Conservation (phyloP, 2,888 invertebrate species). For the Exocentrus adspersus region DNA sequence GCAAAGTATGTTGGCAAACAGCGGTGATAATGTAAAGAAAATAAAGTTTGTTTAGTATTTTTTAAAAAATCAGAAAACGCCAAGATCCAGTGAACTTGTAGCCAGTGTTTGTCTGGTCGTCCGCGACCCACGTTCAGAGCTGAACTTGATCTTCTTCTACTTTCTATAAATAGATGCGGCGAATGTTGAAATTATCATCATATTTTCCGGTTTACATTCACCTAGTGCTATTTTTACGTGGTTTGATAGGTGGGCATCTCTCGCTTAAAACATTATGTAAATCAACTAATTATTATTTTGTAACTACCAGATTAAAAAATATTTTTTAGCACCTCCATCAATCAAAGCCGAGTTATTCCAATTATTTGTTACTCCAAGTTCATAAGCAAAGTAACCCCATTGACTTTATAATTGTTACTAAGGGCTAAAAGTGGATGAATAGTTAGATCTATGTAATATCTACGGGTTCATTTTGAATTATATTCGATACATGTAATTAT, state of each 20-base stretch:
- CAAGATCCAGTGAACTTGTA: slow-evolving; percentile 26
- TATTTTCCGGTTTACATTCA: slow-evolving; percentile 15
- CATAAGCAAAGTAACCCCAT: too few relatives aligned
- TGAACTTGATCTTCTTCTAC: slow-evolving; percentile 27
- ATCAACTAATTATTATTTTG: background rate
- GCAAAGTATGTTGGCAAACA: slow-evolving; percentile 63
- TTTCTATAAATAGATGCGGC: slow-evolving; percentile 21
- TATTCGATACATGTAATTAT: too few relatives aligned
- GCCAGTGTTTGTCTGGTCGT: slow-evolving; percentile 20
- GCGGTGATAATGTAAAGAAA: slow-evolving; percentile 51
- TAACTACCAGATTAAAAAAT: background rate
- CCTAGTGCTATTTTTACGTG: background rate
- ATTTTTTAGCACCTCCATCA: background rate
- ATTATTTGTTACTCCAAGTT: too few relatives aligned
- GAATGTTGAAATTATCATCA: slow-evolving; percentile 1
- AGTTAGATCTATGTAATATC: too few relatives aligned
- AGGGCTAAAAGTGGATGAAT: too few relatives aligned
- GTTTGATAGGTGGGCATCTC: background rate
- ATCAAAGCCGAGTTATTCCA: too few relatives aligned
- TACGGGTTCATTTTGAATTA: too few relatives aligned
- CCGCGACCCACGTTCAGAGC: slow-evolving; percentile 21
- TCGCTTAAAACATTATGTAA: background rate
- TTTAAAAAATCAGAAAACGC: slow-evolving; percentile 25
- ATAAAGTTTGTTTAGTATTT: slow-evolving; percentile 45
- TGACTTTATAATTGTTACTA: too few relatives aligned